Evolutionary conservation across 2,888 invertebrate species (phyloP), one percentile per base, ranked within the genome.

Genomic region (Hydropsyche betteni): DNA sequence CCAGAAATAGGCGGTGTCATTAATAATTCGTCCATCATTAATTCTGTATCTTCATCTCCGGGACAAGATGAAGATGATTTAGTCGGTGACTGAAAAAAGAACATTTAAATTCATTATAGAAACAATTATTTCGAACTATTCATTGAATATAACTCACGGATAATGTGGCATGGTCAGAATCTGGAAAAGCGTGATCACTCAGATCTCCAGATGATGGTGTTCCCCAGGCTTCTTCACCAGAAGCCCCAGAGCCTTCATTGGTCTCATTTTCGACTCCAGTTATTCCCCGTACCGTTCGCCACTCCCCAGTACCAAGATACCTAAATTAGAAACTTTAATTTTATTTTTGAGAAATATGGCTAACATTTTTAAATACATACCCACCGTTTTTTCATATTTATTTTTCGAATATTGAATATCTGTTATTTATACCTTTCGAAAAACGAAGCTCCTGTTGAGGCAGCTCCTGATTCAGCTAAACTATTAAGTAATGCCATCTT

Each of bases 181-280:
- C 89, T 3, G 89, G 91, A 8, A 91, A 87, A 79, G 83, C 84
- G 79, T 94, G 94, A 80, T 94, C 94, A 80, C 93, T 91, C 53
- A 94, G 90, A 33, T 94, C 94, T 4, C 94, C 94, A 80, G 94
- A 94, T 0, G 94, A 95, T 4, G 95, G 95, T 0, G 95, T 95
- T 0, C 95, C 95, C 95, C 95, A 95, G 34, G 94, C 92, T 81
- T 95, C 95, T 83, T 95, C 94, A 0, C 94, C 94, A 3, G 94
- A 94, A 0, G 93, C 94, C 0, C 93, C 94, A 64, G 94, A 94
- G 0, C 93, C 94, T 82, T 94, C 94, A 5, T 92, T 92, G 4
- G 87, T 88, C 58, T 88, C 84, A 7, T 88, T 89, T 76, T 94
- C 94, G 80, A 94, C 94, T 81, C 89, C 89, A 50, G 82, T 80